These are phyloP conservation scores for Doryteuthis pealeii DNA, from an alignment of 1,140 invertebrate genomes.

Conservation along the genomic window DNA sequence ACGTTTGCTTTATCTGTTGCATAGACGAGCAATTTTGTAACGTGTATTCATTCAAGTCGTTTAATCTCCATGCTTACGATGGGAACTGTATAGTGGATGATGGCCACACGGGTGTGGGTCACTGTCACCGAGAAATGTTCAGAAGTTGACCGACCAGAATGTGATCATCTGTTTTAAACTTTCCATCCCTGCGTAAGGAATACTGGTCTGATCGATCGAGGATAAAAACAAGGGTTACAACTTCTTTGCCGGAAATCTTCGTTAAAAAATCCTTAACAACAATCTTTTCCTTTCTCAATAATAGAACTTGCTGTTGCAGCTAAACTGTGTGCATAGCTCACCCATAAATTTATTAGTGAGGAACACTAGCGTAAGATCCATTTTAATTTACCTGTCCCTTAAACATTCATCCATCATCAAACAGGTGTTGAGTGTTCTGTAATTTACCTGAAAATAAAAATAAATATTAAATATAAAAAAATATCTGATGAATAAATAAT, in stretches of 20 bases:
- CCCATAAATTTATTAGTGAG: too few species aligned
- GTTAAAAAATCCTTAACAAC: conserved; percentile 26
- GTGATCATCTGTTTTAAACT: conserved; percentile 27
- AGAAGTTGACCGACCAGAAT: conserved; percentile 34
- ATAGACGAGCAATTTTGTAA: conserved; percentile 38
- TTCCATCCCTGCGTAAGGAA: conserved; percentile 32
- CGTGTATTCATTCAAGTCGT: conserved; percentile 28
- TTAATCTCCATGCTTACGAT: conserved; percentile 32
- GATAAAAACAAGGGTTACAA: conserved; percentile 45
- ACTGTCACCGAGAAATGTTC: conserved; percentile 35
- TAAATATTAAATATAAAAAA: too few species aligned
- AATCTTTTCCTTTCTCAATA: conserved; percentile 18
- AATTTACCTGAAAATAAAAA: too few species aligned
- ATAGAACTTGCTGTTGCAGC: background rate
- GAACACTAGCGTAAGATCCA: too few species aligned
- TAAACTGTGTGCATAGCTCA: too few species aligned
- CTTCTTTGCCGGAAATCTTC: conserved; percentile 23
- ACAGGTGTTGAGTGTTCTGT: too few species aligned
- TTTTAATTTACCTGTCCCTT: too few species aligned
- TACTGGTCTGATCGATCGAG: conserved; percentile 36
- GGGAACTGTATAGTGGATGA: conserved; percentile 37
- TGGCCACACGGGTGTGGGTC: conserved; percentile 36
- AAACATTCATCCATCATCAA: too few species aligned
- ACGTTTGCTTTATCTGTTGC: conserved; percentile 19
- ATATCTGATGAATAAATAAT: too few species aligned